Conservation (phyloP, 1,140 invertebrate genomes). For the Panagrolaimus sp. region DNA sequence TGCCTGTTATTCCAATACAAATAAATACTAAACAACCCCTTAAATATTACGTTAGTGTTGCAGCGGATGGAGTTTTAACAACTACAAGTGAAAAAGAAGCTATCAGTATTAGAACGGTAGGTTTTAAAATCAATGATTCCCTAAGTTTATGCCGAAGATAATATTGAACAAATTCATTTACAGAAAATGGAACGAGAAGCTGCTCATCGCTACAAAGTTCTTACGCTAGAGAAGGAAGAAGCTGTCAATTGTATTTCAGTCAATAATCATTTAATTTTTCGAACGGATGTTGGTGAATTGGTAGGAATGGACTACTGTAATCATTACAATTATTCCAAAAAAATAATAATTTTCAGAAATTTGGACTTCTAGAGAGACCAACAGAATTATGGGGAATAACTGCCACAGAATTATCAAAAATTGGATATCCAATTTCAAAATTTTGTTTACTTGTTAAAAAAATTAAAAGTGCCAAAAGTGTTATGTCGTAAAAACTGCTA, state of each 20-base stretch:
- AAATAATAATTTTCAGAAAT: constrained; percentile 50
- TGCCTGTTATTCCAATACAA: constrained; percentile 47
- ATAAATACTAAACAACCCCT: constrained; percentile 37
- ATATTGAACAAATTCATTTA: neutral
- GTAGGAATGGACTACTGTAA: constrained; percentile 17
- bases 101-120: constrained; percentile 10
- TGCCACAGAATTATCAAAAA: constrained; percentile 38
- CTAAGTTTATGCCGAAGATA: too few species aligned
- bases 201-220: constrained; percentile 51
- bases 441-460: constrained; percentile 46
- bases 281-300: constrained; percentile 40
- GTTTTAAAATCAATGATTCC: neutral
- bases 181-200: constrained; percentile 53
- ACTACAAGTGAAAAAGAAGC: constrained; percentile 50
- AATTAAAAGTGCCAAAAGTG: constrained; percentile 19
- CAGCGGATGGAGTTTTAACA: constrained; percentile 36
- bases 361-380: constrained; percentile 41
- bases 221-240: constrained; percentile 47
- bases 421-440: constrained; percentile 38
- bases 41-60: constrained; percentile 48
- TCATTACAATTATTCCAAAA: constrained; percentile 8
- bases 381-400: constrained; percentile 48
- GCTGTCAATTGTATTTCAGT: constrained; percentile 48
- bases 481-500: constrained; percentile 5
- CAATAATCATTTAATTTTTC: constrained; percentile 48